These are phyloP conservation scores for Lumbricus terrestris DNA, from an alignment of 2,888 invertebrate genomes.

Conservation along the genomic window DNA sequence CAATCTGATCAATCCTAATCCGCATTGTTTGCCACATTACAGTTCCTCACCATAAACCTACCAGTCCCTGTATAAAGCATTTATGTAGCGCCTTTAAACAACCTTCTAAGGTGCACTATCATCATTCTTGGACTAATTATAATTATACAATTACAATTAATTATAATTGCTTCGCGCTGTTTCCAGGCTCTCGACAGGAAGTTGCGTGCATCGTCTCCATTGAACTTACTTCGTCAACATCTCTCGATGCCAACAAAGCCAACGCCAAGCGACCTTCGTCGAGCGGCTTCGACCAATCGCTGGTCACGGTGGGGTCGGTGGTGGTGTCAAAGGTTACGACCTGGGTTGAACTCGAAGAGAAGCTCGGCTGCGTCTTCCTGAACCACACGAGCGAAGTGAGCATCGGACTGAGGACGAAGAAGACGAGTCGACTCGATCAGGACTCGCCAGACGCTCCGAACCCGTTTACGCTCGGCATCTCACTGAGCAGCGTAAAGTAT, in stretches of 20 bases:
- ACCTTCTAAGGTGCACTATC: not conserved
- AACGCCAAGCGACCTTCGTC: not conserved
- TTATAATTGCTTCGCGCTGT: not conserved
- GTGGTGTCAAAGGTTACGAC: conserved; percentile 38
- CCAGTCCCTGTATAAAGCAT: not conserved
- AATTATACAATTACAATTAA: no score
- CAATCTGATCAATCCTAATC: not conserved
- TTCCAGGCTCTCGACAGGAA: conserved; percentile 24
- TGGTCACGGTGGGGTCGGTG: conserved; percentile 41
- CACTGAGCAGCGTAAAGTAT: conserved; percentile 44
- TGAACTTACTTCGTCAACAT: conserved; percentile 12
- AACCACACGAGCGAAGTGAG: conserved; percentile 47
- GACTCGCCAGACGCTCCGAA: conserved; percentile 34
- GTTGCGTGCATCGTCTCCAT: conserved; percentile 31
- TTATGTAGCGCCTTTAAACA: not conserved
- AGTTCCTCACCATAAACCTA: not conserved
- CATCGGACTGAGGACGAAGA: conserved; percentile 49
- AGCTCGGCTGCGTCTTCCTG: conserved; percentile 41
- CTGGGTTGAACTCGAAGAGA: conserved; percentile 48
- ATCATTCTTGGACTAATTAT: no score
- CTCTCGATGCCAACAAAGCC: not conserved
- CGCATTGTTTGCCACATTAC: not conserved
- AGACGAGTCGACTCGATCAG: conserved; percentile 44
- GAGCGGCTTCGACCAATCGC: conserved; percentile 12
- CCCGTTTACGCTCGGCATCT: conserved; percentile 45